Evolutionary conservation across 2,888 invertebrate genomes (phyloP).

Genomic region (Selenia dentaria): DNA sequence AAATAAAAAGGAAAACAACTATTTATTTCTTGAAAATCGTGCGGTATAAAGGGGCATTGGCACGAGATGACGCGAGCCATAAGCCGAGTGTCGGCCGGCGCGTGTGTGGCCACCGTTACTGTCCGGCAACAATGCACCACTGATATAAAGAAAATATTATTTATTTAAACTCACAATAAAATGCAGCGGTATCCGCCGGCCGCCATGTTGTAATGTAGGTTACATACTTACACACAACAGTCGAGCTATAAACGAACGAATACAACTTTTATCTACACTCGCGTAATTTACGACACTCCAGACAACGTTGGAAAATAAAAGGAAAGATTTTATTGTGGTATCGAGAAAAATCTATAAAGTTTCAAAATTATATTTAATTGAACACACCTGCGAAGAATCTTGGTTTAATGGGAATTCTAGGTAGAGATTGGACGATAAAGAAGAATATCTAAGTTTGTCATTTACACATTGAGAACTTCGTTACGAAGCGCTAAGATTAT

Average conservation of each 20-base stretch:
- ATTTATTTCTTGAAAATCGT: conserved; percentile 43
- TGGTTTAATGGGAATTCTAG: conserved; percentile 2
- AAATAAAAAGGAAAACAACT: neutral
- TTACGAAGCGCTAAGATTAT: no score
- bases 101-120: conserved; percentile 80
- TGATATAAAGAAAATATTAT: conserved; percentile 84
- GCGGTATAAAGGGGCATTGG: conserved; percentile 49
- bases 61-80: conserved; percentile 52
- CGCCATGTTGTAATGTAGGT: conserved; percentile 56
- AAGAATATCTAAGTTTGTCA: no score
- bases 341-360: conserved; percentile 18
- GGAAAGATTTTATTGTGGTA: conserved; percentile 40
- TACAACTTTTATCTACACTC: conserved; percentile 52
- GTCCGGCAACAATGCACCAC: conserved; percentile 75
- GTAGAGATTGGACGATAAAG: neutral
- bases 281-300: conserved; percentile 52
- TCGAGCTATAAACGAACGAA: conserved; percentile 44
- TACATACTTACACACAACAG: conserved; percentile 31
- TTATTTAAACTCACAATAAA: conserved; percentile 77
- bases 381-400: conserved; percentile 8
- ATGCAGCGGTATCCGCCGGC: conserved; percentile 65
- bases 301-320: conserved; percentile 38
- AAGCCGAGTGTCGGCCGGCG: conserved; percentile 55
- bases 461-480: no score
- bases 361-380: conserved; percentile 17